phyloP scores from a whole-genome alignment of 2,797 vertebrate genomes.

The Dendrocincla fuliginosa region DNA sequence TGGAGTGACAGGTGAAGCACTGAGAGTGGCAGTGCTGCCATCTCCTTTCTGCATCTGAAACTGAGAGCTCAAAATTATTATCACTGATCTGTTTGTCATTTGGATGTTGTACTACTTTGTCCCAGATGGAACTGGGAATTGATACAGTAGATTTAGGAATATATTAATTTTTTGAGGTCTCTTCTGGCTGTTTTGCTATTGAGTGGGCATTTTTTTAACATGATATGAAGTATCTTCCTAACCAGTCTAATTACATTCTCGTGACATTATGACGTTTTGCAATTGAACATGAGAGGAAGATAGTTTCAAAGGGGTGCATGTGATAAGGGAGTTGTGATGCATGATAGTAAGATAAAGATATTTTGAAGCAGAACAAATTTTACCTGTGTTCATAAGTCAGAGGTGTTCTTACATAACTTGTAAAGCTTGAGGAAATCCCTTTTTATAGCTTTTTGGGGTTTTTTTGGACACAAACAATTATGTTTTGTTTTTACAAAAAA shows the following conservation, averaged over 20 bases:
- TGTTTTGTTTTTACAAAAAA: not conserved
- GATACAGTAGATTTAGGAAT: not conserved
- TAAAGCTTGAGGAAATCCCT: not conserved
- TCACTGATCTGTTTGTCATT: not conserved
- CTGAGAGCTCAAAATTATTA: not conserved
- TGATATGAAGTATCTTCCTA: not conserved
- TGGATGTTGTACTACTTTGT: not conserved
- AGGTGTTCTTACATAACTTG: not conserved
- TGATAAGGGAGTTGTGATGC: not conserved
- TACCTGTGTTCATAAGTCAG: not conserved
- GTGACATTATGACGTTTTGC: not conserved
- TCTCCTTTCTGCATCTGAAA: accelerated
- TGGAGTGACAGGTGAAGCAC: not conserved
- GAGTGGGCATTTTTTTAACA: not conserved
- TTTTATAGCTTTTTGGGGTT: not conserved
- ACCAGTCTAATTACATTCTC: not conserved
- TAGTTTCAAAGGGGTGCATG: not conserved
- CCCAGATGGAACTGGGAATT: not conserved
- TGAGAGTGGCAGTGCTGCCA: accelerated
- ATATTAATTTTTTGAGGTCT: not conserved
- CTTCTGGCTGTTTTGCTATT: not conserved
- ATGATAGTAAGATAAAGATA: not conserved
- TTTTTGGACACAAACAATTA: not conserved
- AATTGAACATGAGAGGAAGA: not conserved
- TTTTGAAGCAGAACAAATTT: not conserved